These are phyloP conservation scores for Ailurus styani DNA, from an alignment of 2,113 vertebrate species.

Conservation along the genomic window DNA sequence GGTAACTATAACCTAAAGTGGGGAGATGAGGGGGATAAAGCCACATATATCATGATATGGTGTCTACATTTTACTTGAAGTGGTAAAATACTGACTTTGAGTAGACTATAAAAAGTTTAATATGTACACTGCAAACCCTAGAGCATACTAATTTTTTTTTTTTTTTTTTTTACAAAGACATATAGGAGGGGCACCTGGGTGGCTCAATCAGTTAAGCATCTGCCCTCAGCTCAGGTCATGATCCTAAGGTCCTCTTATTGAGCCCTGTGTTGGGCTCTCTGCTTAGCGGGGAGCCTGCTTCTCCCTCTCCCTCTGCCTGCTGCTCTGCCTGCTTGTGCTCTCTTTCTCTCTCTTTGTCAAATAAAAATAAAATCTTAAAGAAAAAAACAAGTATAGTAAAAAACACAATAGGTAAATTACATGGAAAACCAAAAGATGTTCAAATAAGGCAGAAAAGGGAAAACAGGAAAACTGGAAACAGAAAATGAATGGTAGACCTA, in stretches of 20 bases:
- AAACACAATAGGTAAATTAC: neutral
- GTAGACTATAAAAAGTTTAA: neutral
- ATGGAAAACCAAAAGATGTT: neutral
- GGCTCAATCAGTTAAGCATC: neutral
- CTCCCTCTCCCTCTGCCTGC: neutral
- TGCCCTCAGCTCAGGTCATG: neutral
- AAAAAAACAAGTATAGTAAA: neutral
- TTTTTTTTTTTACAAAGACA: neutral
- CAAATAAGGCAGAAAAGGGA: neutral
- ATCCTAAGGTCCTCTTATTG: neutral
- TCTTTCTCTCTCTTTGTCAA: neutral
- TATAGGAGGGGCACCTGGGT: neutral
- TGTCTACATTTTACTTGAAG: neutral
- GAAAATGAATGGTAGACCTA: neutral
- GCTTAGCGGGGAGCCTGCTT: neutral
- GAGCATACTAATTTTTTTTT: neutral
- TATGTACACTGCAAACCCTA: neutral
- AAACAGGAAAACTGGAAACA: neutral
- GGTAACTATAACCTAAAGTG: neutral
- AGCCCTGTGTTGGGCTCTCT: neutral
- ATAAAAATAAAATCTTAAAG: neutral
- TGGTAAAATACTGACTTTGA: neutral
- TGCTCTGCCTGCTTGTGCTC: neutral
- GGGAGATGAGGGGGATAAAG: neutral
- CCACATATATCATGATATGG: neutral